Evolutionary conservation across 2,888 invertebrate species (phyloP).

Genomic region (Eupithecia subumbrata): DNA sequence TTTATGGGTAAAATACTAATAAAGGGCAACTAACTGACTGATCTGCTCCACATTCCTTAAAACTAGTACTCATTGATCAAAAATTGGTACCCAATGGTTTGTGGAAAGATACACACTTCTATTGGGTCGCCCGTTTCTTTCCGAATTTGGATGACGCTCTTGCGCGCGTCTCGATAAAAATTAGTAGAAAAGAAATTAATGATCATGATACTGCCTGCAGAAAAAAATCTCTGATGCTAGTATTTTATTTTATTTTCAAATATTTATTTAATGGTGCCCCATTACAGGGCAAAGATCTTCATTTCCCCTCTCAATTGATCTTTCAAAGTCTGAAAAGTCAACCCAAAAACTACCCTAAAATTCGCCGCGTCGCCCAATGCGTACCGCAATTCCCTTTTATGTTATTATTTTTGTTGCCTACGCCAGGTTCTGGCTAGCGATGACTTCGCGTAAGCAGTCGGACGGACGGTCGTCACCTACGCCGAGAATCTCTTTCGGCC

Average conservation of each 20-base stretch:
- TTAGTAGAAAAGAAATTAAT: not conserved
- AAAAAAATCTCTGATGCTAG: not conserved
- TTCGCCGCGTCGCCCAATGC: constrained; percentile 17
- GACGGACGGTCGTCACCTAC: constrained; percentile 71
- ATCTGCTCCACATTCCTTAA: not conserved
- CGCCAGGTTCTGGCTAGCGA: constrained; percentile 75
- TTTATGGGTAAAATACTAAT: not conserved
- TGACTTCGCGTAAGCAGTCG: constrained; percentile 61
- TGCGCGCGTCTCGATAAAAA: too few species aligned
- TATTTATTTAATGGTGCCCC: not conserved
- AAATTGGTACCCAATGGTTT: not conserved
- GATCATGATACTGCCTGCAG: not conserved
- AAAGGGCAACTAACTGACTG: not conserved
- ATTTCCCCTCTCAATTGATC: not conserved
- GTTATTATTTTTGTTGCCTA: constrained; percentile 30
- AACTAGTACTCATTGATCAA: not conserved
- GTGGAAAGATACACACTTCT: not conserved
- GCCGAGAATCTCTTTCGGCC: constrained; percentile 82
- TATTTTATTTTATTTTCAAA: not conserved
- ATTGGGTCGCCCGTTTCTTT: too few species aligned
- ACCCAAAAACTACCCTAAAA: not conserved
- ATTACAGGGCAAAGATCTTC: not conserved
- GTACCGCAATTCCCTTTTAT: constrained; percentile 19
- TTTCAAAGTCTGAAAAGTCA: not conserved
- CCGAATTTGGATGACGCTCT: too few species aligned